Evolutionary conservation across 1,140 invertebrate genomes (phyloP).

Genomic region (Lordiphosa mommai): DNA sequence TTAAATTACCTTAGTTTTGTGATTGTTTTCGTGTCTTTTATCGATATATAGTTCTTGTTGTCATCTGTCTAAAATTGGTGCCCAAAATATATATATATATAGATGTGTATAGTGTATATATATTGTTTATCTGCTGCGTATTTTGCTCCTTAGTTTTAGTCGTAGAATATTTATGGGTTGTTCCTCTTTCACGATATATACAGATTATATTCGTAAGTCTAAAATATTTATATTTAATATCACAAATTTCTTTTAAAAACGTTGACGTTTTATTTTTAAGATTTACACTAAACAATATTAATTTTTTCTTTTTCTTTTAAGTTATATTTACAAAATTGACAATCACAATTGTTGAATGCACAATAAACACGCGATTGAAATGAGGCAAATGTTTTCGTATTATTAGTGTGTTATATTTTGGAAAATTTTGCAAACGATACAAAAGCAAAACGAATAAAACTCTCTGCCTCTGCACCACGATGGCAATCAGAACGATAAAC

Average conservation of each 20-base stretch:
- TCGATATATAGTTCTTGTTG: conserved; percentile 48
- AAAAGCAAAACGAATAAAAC: conserved; percentile 76
- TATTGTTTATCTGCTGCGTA: conserved; percentile 37
- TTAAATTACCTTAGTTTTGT: conserved; percentile 68
- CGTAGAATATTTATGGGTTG: conserved; percentile 47
- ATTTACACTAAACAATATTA: too few relatives aligned
- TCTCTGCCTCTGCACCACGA: conserved; percentile 55
- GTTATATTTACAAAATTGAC: conserved; percentile 54
- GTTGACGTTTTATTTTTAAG: conserved; percentile 64
- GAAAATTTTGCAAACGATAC: conserved; percentile 77
- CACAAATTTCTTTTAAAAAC: conserved; percentile 72
- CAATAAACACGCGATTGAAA: conserved; percentile 54
- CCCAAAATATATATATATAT: conserved; percentile 65
- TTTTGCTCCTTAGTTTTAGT: conserved; percentile 41
- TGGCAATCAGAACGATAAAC: conserved; percentile 75
- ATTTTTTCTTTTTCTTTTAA: conserved; percentile 43
- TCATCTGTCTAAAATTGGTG: conserved; percentile 63
- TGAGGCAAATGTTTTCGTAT: conserved; percentile 46
- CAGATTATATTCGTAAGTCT: conserved; percentile 37
- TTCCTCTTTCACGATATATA: conserved; percentile 31
- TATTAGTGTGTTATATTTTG: conserved; percentile 65
- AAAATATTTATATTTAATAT: conserved; percentile 61
- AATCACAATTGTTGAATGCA: conserved; percentile 55
- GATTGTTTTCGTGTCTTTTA: conserved; percentile 76
- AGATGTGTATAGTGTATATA: conserved; percentile 33